phyloP scores from a whole-genome alignment of 2,797 vertebrate species.

The Monodelphis domestica region DNA sequence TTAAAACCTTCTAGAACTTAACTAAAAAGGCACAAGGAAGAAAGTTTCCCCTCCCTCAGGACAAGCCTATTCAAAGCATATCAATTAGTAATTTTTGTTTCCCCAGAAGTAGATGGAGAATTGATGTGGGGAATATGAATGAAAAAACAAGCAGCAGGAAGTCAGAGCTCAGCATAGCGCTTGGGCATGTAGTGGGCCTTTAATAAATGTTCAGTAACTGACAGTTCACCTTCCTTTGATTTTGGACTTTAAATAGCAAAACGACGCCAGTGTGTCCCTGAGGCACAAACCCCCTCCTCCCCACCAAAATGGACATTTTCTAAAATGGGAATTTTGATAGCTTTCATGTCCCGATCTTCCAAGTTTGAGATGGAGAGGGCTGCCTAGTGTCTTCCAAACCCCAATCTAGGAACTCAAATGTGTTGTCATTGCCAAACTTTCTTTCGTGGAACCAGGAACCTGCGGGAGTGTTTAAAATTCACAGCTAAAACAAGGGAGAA shows the following conservation, averaged over 20 bases:
- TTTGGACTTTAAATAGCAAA: not conserved
- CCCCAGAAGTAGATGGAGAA: not conserved
- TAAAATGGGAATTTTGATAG: not conserved
- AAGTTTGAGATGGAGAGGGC: not conserved
- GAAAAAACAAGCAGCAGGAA: not conserved
- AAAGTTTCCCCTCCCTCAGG: not conserved
- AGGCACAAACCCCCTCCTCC: not conserved
- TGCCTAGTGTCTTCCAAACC: not conserved
- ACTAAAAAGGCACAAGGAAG: not conserved
- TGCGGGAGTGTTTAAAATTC: not conserved
- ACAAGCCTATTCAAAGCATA: slow-evolving; percentile 31
- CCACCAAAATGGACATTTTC: not conserved
- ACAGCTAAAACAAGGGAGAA: not conserved
- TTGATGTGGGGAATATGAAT: not conserved
- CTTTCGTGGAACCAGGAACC: not conserved
- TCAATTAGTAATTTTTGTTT: not conserved
- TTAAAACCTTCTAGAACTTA: not conserved
- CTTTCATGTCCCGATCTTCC: not conserved
- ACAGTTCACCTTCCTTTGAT: not conserved
- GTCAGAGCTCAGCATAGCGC: not conserved
- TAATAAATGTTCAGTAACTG: not conserved
- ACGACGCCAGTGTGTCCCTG: not conserved
- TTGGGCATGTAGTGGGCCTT: not conserved
- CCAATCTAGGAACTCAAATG: not conserved
- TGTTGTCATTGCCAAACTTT: not conserved